Percentiles rank a stretch among this genome's conserved stretches.
Evolutionary conservation across 2,113 vertebrate species (phyloP).

Genomic region (Peromyscus polionotus): DNA sequence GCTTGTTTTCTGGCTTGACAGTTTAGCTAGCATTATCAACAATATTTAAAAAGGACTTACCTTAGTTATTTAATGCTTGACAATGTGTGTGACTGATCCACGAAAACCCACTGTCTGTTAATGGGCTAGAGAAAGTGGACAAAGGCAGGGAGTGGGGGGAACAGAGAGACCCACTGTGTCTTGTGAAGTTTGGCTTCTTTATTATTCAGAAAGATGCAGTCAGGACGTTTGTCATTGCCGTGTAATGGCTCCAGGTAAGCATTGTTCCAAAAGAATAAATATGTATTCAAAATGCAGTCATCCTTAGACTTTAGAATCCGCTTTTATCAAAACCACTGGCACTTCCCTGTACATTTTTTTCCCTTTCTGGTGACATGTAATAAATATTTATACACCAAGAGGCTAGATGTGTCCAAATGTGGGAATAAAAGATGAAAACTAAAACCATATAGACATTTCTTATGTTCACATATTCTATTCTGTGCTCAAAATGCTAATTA

Average conservation of each 20-base stretch:
- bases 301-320: slow-evolving; percentile 53
- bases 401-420: slow-evolving; percentile 24
- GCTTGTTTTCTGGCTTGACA: neutral
- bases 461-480: slow-evolving; percentile 18
- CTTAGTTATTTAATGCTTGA: neutral
- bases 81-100: neutral
- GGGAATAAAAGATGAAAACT: slow-evolving; percentile 43
- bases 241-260: slow-evolving; percentile 12
- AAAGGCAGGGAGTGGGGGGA: neutral
- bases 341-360: slow-evolving; percentile 64
- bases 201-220: neutral
- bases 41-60: neutral
- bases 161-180: neutral
- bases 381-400: slow-evolving; percentile 74
- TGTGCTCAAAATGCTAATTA: slow-evolving; percentile 40
- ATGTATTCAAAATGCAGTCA: slow-evolving; percentile 45
- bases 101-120: neutral
- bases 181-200: neutral
- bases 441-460: slow-evolving; percentile 5
- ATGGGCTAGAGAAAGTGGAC: neutral
- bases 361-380: slow-evolving; percentile 47
- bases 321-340: slow-evolving; percentile 66
- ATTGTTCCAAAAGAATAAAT: slow-evolving; percentile 39
- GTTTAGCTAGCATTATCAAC: neutral
- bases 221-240: slow-evolving; percentile 8